Percentiles rank a stretch among this genome's conserved stretches.
These are phyloP conservation scores for Drosophila seguyi DNA, from an alignment of 1,140 invertebrate species.

Conservation along the genomic window DNA sequence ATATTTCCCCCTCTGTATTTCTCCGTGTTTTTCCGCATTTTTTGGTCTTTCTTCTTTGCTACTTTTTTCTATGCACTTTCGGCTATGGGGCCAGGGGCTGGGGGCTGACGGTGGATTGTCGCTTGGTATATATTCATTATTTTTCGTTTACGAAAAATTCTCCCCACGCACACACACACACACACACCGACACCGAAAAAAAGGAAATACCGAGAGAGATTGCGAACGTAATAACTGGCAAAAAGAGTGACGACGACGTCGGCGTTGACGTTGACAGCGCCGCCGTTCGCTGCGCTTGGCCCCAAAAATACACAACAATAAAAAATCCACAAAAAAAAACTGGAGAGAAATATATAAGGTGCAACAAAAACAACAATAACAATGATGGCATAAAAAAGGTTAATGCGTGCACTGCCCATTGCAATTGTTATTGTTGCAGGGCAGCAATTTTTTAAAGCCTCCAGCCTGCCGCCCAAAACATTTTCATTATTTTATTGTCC, in stretches of 20 bases:
- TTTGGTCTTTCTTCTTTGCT: constrained; percentile 80
- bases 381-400: constrained; percentile 54
- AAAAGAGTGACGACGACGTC: constrained; percentile 66
- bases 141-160: constrained; percentile 84
- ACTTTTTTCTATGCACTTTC: constrained; percentile 81
- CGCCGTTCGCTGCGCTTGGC: constrained; percentile 59
- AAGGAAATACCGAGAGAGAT: constrained; percentile 36
- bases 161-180: constrained; percentile 54
- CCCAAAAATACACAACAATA: constrained; percentile 61
- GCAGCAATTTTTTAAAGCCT: constrained; percentile 72
- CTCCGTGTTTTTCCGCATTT: constrained; percentile 44
- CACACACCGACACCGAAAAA: constrained; percentile 45
- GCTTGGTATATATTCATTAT: constrained; percentile 79
- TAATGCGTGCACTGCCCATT: constrained; percentile 79
- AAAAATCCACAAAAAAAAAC: constrained; percentile 27
- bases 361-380: constrained; percentile 11
- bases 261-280: constrained; percentile 49
- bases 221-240: constrained; percentile 81
- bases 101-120: constrained; percentile 43
- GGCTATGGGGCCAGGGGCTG: constrained; percentile 16
- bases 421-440: constrained; percentile 63
- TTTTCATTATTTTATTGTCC: constrained; percentile 36
- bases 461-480: constrained; percentile 22
- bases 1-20: constrained; percentile 2
- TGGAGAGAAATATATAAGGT: constrained; percentile 42